These are phyloP conservation scores for Mongoloraphidia duomilia DNA, from an alignment of 2,888 invertebrate genomes.

Conservation along the genomic window DNA sequence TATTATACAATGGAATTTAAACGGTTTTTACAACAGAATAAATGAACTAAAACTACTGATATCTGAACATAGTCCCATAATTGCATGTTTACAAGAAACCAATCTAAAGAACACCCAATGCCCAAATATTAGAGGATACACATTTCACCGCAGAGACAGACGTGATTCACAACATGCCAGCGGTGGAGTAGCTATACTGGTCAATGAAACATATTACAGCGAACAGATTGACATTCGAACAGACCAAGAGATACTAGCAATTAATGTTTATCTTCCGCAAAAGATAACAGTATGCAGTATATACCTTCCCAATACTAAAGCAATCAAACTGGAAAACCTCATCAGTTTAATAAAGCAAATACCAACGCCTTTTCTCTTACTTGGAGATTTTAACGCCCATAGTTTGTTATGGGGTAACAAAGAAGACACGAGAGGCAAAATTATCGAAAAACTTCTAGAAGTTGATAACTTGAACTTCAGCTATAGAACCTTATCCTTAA, in stretches of 20 bases:
- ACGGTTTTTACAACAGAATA: not conserved
- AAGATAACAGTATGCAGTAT: no score
- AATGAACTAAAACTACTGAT: not conserved
- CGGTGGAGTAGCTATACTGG: not conserved
- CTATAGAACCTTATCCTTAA: not conserved
- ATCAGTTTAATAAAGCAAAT: constrained; percentile 3
- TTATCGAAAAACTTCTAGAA: constrained; percentile 6
- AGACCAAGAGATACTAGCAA: no score
- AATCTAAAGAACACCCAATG: not conserved
- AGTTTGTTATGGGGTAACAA: constrained; percentile 5
- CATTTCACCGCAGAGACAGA: not conserved
- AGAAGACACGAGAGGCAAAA: constrained; percentile 1
- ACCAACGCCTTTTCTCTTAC: constrained; percentile 6
- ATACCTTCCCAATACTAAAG: no score
- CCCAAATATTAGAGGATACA: not conserved
- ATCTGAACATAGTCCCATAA: not conserved
- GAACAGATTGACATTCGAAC: no score
- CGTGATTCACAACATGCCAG: not conserved
- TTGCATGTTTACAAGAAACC: not conserved
- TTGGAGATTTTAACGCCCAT: constrained; percentile 9
- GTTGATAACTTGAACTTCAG: not conserved
- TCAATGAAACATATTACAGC: no score
- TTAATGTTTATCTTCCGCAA: no score
- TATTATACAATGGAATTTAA: constrained; percentile 1
- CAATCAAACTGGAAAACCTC: no score